Evolutionary conservation across 2,113 vertebrate species (phyloP).

Genomic region (Madoqua kirkii): DNA sequence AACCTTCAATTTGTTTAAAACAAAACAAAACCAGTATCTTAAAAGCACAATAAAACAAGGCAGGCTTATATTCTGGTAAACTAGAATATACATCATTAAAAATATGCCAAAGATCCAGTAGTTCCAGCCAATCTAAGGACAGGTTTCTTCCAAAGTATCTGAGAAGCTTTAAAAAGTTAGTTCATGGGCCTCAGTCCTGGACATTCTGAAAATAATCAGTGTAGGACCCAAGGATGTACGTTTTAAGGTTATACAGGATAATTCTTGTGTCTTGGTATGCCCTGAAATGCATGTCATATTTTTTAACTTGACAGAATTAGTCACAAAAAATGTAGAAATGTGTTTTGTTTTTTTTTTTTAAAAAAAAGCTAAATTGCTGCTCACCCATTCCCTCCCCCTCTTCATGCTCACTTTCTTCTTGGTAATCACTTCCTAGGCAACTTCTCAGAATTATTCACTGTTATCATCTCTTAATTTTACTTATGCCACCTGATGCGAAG

Average conservation of each 20-base stretch:
- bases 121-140: neutral
- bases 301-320: neutral
- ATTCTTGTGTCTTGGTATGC: neutral
- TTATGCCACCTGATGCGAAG: neutral
- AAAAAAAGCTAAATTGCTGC: neutral
- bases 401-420: neutral
- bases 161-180: neutral
- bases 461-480: neutral
- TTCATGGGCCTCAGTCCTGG: neutral
- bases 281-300: neutral
- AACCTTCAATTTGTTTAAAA: neutral
- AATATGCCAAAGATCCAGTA: neutral
- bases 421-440: neutral
- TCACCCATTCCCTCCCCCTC: fast-evolving
- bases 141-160: neutral
- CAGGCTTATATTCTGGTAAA: neutral
- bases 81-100: neutral
- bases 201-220: neutral
- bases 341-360: neutral
- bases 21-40: neutral
- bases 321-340: neutral
- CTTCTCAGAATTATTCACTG: neutral
- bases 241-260: neutral
- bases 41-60: neutral
- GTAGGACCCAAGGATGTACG: neutral